Evolutionary conservation across 1,140 invertebrate species (phyloP).

Genomic region (Drosophila persimilis): DNA sequence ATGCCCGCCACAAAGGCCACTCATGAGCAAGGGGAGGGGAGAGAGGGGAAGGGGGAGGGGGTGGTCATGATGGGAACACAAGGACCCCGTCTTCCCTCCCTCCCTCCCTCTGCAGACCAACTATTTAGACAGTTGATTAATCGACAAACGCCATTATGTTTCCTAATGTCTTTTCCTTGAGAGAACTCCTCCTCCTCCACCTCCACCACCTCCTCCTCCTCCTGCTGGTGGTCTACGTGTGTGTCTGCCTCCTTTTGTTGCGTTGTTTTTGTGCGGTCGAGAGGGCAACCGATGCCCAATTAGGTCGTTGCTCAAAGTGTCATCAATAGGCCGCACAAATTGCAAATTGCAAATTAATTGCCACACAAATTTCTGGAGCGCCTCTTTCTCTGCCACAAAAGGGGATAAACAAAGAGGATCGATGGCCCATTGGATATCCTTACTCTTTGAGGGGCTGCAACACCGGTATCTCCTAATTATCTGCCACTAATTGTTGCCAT

Average conservation of each 20-base stretch:
- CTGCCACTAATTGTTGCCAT: constrained; percentile 49
- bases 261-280: background rate
- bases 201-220: too few species aligned
- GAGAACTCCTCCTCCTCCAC: background rate
- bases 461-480: constrained; percentile 1
- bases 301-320: constrained; percentile 74
- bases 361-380: constrained; percentile 45
- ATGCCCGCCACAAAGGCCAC: constrained; percentile 16
- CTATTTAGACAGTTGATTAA: constrained; percentile 73
- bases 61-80: constrained; percentile 19
- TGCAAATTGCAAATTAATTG: constrained; percentile 77
- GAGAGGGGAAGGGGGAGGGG: too few species aligned
- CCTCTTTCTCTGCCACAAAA: constrained; percentile 42
- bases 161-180: constrained; percentile 60
- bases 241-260: constrained; percentile 24
- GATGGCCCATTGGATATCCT: background rate
- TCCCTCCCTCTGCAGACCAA: constrained; percentile 12
- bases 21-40: too few species aligned
- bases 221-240: background rate
- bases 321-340: constrained; percentile 66
- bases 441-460: too few species aligned
- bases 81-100: background rate
- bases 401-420: constrained; percentile 15
- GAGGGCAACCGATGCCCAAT: constrained; percentile 65
- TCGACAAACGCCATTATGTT: constrained; percentile 71